phyloP scores from a whole-genome alignment of 2,797 vertebrate genomes.

The Kryptolebias ocellatus region DNA sequence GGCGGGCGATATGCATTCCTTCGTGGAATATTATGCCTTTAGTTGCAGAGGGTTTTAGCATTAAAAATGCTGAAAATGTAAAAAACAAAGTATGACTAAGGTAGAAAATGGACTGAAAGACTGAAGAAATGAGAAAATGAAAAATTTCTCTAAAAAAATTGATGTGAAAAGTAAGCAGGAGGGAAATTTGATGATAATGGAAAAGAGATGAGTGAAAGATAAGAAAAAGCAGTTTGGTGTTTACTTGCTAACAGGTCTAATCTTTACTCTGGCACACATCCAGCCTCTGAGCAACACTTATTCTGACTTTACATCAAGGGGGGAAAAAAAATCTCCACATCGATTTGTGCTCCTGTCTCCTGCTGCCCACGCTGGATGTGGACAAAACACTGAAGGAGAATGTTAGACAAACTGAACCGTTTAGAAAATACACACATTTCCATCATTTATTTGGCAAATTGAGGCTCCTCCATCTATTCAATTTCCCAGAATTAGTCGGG shows the following conservation, averaged over 20 bases:
- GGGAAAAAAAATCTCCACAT: neutral
- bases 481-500: neutral
- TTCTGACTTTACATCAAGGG: conserved; percentile 22
- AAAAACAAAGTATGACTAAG: too few species aligned
- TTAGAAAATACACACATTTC: conserved; percentile 1
- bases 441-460: neutral
- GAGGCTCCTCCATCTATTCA: neutral
- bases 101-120: too few species aligned
- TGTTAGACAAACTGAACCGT: too few species aligned
- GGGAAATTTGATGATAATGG: too few species aligned
- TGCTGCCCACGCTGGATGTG: conserved; percentile 18
- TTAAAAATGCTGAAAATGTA: too few species aligned
- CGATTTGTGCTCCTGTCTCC: conserved; percentile 7
- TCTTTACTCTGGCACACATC: conserved; percentile 20
- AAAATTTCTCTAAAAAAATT: too few species aligned
- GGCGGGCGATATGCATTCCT: too few species aligned
- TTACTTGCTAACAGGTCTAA: conserved; percentile 17
- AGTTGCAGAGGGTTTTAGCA: too few species aligned
- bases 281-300: conserved; percentile 42
- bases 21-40: too few species aligned
- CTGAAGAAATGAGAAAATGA: too few species aligned
- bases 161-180: too few species aligned
- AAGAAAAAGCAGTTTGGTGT: conserved; percentile 17
- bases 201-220: neutral
- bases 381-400: conserved; percentile 7